These are phyloP conservation scores for Leuciscus idus DNA, from an alignment of 2,113 vertebrate genomes.

Conservation along the genomic window DNA sequence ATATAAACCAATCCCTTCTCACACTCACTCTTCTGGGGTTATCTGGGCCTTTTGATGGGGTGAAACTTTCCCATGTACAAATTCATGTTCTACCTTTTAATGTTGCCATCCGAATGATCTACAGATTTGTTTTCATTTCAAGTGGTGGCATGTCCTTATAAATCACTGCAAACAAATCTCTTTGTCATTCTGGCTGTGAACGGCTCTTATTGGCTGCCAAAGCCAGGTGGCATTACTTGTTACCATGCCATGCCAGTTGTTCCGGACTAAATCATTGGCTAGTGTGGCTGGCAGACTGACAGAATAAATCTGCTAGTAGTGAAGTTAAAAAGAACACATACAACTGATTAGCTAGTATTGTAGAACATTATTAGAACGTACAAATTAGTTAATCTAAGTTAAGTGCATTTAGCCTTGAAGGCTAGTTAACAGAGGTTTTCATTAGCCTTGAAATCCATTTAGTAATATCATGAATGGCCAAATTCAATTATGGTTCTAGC, in stretches of 20 bases:
- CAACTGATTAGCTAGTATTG: conserved; percentile 22
- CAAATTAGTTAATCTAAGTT: conserved; percentile 36
- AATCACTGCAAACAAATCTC: conserved; percentile 35
- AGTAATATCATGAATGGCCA: not conserved
- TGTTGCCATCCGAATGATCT: not conserved
- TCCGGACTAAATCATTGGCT: not conserved
- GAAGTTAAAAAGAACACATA: conserved; percentile 39
- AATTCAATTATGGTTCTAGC: not conserved
- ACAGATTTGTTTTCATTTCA: not conserved
- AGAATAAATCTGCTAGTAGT: conserved; percentile 12
- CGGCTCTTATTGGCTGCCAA: conserved; percentile 9
- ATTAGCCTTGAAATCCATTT: conserved; percentile 31
- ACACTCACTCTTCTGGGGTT: not conserved
- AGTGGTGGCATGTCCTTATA: conserved; percentile 8
- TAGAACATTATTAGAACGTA: conserved; percentile 24
- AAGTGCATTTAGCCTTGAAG: conserved; percentile 33
- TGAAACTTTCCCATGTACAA: not conserved
- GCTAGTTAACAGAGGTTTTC: conserved; percentile 3
- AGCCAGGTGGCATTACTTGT: conserved; percentile 22
- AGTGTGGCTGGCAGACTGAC: conserved; percentile 18
- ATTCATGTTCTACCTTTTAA: not conserved
- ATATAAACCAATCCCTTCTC: not conserved
- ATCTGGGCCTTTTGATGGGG: not conserved
- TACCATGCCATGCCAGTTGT: conserved; percentile 23
- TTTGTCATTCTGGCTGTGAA: conserved; percentile 2